Conservation (phyloP, 2,113 vertebrate species). For the Tamias sibiricus region DNA sequence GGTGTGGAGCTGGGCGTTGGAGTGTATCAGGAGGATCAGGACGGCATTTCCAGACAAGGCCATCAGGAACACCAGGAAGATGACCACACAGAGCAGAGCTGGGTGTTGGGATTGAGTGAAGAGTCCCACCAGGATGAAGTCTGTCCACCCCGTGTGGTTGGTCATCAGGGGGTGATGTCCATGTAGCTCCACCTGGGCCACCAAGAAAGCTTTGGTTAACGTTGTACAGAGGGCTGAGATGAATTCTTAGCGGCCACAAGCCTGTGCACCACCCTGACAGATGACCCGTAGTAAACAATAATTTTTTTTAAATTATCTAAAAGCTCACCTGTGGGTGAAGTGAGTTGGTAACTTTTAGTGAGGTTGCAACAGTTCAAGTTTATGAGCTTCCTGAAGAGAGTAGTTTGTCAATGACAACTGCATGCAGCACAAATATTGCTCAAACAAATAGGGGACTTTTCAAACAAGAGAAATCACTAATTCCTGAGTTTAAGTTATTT, state of each 20-base stretch:
- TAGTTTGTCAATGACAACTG: background rate
- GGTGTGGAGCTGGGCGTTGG: too few species aligned
- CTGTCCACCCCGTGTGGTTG: background rate
- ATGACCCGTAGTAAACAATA: background rate
- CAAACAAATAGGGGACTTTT: background rate
- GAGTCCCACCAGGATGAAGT: constrained; percentile 48
- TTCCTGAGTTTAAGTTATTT: background rate
- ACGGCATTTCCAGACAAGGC: too few species aligned
- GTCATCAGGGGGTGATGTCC: background rate
- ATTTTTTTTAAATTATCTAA: background rate
- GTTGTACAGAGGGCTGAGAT: rapidly evolving
- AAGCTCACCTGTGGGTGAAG: background rate
- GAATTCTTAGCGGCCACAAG: rapidly evolving
- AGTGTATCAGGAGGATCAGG: too few species aligned
- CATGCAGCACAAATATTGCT: background rate
- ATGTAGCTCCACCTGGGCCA: background rate
- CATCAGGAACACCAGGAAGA: too few species aligned
- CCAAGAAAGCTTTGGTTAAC: background rate
- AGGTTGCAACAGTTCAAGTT: background rate
- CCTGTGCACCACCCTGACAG: background rate
- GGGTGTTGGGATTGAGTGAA: too few species aligned
- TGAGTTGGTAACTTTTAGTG: background rate
- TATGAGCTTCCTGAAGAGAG: background rate
- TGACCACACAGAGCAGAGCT: too few species aligned
- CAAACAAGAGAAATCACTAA: background rate